These are phyloP conservation scores for Glyptemys insculpta DNA, from an alignment of 2,797 vertebrate genomes.

Conservation along the genomic window DNA sequence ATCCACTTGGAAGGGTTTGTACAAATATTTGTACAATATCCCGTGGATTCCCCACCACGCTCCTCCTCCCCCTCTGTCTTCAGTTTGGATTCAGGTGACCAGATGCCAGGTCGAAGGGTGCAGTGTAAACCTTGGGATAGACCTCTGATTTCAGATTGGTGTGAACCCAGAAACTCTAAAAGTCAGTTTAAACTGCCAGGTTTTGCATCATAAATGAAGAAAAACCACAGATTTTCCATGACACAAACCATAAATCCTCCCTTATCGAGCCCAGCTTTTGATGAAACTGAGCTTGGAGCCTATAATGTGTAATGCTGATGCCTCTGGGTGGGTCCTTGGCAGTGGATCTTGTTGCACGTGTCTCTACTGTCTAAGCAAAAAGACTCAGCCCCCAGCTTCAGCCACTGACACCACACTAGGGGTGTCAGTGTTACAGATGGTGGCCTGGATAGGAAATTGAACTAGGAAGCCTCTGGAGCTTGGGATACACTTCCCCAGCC, in stretches of 20 bases:
- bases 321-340: not conserved
- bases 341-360: not conserved
- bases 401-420: not conserved
- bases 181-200: not conserved
- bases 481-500: rapidly evolving
- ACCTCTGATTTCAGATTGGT: not conserved
- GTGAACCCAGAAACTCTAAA: not conserved
- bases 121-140: not conserved
- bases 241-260: rapidly evolving
- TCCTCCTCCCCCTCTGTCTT: rapidly evolving
- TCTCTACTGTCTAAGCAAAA: not conserved
- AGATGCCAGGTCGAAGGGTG: rapidly evolving
- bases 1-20: not conserved
- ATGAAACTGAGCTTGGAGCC: rapidly evolving
- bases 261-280: not conserved
- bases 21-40: constrained; percentile 62
- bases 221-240: not conserved
- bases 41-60: constrained; percentile 6
- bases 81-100: rapidly evolving
- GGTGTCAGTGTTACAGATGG: not conserved
- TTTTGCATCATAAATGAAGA: not conserved
- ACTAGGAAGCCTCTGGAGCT: not conserved
- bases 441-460: not conserved
- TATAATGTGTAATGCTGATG: not conserved
- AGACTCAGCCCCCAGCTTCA: not conserved